Percentiles rank a stretch among this genome's conserved stretches.
Conservation (phyloP, 2,797 vertebrate species). For the Synaphobranchus kaupii region DNA sequence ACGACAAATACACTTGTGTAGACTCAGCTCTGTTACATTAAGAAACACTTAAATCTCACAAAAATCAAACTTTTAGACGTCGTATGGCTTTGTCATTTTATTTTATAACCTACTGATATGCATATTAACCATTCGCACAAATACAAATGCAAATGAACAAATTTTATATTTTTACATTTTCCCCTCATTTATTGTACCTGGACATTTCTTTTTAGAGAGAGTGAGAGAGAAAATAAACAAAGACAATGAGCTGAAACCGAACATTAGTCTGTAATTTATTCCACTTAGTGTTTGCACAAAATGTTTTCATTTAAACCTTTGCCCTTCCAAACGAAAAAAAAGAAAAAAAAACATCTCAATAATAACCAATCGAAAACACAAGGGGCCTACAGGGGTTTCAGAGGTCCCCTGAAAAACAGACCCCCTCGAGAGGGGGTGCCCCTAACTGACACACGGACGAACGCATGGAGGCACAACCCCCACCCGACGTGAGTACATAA, state of each 20-base stretch:
- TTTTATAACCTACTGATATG: conserved; percentile 6
- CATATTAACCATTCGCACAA: conserved; percentile 12
- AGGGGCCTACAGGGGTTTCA: neutral
- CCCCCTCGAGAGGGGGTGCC: neutral
- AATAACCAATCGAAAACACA: neutral
- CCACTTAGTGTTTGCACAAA: conserved; percentile 23
- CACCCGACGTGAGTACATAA: no score
- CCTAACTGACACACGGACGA: neutral
- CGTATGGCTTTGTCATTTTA: conserved; percentile 16
- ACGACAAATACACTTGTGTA: neutral
- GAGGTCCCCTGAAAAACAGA: no score
- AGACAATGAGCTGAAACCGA: conserved; percentile 29
- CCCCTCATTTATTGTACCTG: conserved; percentile 38
- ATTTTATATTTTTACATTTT: neutral
- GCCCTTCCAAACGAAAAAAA: neutral
- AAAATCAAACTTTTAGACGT: neutral
- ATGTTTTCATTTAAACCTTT: neutral
- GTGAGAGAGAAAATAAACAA: conserved; percentile 10
- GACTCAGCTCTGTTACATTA: neutral
- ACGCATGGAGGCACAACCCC: neutral
- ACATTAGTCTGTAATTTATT: conserved; percentile 19
- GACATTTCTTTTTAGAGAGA: conserved; percentile 13
- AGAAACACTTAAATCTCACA: neutral
- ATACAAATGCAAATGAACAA: conserved; percentile 21
- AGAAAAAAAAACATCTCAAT: neutral